Conservation (phyloP, 2,888 invertebrate genomes). For the Eupithecia subfuscata region DNA sequence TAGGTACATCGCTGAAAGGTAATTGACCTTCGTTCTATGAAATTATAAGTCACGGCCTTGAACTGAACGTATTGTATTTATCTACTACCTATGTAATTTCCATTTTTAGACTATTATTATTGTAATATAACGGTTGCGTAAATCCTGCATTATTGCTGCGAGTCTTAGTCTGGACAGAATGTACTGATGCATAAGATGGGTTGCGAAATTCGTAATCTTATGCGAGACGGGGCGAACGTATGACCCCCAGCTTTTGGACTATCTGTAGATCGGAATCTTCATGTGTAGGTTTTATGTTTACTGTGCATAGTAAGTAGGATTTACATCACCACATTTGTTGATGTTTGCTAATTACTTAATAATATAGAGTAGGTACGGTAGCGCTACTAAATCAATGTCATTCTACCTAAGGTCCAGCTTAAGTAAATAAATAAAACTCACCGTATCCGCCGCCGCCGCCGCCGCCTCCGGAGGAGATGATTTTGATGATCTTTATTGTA, state of each 20-base stretch:
- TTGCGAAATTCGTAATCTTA: constrained; percentile 51
- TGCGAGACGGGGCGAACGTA: constrained; percentile 48
- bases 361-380: background rate
- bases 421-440: constrained; percentile 43
- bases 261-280: constrained; percentile 31
- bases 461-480: constrained; percentile 66
- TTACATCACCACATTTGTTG: constrained; percentile 13
- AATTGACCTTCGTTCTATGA: constrained; percentile 31
- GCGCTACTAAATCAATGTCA: background rate
- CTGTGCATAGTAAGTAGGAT: constrained; percentile 13
- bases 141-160: constrained; percentile 34
- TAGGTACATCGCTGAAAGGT: constrained; percentile 13
- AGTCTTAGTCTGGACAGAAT: constrained; percentile 34
- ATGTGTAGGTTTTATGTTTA: constrained; percentile 13
- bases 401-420: constrained; percentile 1
- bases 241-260: constrained; percentile 49
- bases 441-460: constrained; percentile 62
- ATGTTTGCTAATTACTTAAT: constrained; percentile 4
- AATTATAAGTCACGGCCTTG: constrained; percentile 34
- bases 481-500: constrained; percentile 70
- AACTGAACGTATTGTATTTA: constrained; percentile 21
- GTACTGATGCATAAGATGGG: constrained; percentile 36
- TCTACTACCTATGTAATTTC: constrained; percentile 25
- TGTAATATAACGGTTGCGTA: constrained; percentile 43
- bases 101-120: constrained; percentile 33